Evolutionary conservation across 2,888 invertebrate species (phyloP).

Genomic region (Dryomyza anilis): DNA sequence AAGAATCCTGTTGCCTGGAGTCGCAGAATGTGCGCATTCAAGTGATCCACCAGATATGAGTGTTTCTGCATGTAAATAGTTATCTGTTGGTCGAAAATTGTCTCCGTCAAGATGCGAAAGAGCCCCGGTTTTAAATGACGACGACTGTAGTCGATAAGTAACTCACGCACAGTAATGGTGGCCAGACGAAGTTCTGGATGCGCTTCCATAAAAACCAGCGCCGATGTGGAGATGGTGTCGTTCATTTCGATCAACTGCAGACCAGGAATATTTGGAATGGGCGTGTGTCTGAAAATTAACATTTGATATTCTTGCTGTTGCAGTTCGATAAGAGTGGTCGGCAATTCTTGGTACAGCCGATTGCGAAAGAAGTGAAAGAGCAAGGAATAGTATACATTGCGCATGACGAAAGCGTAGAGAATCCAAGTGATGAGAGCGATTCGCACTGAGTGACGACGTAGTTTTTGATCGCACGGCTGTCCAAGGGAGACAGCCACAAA

Average conservation of each 20-base stretch:
- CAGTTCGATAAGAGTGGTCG: constrained; percentile 20
- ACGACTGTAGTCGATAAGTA: neutral
- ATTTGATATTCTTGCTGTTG: neutral
- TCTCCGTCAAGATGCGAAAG: neutral
- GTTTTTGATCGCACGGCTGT: too few relatives aligned
- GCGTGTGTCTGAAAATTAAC: neutral
- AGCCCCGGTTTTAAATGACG: neutral
- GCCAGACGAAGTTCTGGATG: neutral
- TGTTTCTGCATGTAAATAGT: constrained; percentile 32
- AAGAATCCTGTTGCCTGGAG: constrained; percentile 26
- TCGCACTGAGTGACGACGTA: neutral
- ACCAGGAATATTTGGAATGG: neutral
- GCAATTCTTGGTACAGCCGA: constrained; percentile 37
- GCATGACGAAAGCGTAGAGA: constrained; percentile 43
- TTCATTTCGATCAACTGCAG: neutral
- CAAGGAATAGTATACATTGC: constrained; percentile 48
- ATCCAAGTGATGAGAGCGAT: constrained; percentile 23
- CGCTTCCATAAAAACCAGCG: neutral
- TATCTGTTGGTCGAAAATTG: neutral
- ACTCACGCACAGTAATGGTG: neutral
- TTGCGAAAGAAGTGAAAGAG: constrained; percentile 46
- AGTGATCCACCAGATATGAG: constrained; percentile 23
- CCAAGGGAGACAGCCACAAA: constrained; percentile 35
- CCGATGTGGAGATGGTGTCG: neutral
- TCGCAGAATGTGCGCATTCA: constrained; percentile 17